phyloP scores from a whole-genome alignment of 2,113 vertebrate species.

The Jaculus jaculus region DNA sequence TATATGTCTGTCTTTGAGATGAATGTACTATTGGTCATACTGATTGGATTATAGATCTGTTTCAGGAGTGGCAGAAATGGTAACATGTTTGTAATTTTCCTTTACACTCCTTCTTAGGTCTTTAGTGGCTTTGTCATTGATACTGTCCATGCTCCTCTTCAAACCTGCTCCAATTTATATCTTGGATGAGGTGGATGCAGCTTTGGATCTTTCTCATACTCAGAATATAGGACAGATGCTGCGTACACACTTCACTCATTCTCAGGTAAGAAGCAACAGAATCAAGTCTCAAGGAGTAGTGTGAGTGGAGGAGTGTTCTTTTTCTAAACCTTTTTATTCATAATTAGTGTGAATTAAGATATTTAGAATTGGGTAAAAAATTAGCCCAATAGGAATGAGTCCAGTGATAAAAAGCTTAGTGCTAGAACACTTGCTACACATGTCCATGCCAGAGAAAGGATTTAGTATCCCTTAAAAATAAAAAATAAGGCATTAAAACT shows the following conservation, averaged over 20 bases:
- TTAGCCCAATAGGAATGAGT: too few species aligned
- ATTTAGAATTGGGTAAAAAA: background rate
- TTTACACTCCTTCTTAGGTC: conserved; percentile 85
- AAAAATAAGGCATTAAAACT: background rate
- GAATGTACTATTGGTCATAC: background rate
- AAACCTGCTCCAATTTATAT: conserved; percentile 99
- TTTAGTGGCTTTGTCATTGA: conserved; percentile 95
- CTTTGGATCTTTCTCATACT: conserved; percentile 97
- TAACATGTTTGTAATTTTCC: background rate
- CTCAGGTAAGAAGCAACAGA: conserved; percentile 87
- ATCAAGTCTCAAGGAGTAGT: background rate
- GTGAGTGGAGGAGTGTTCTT: background rate
- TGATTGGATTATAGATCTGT: background rate
- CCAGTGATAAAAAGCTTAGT: background rate
- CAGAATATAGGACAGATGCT: conserved; percentile 99
- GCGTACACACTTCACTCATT: conserved; percentile 92
- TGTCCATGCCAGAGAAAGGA: background rate
- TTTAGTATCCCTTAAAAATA: conserved; percentile 8
- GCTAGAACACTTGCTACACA: background rate
- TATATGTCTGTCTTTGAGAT: background rate
- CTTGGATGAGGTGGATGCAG: conserved; percentile 97
- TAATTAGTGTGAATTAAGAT: background rate
- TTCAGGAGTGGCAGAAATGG: background rate
- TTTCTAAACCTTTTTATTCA: conserved; percentile 10
- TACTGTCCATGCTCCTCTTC: conserved; percentile 96